Evolutionary conservation across 1,140 invertebrate genomes (phyloP).

Genomic region (Drosophila trapezifrons): DNA sequence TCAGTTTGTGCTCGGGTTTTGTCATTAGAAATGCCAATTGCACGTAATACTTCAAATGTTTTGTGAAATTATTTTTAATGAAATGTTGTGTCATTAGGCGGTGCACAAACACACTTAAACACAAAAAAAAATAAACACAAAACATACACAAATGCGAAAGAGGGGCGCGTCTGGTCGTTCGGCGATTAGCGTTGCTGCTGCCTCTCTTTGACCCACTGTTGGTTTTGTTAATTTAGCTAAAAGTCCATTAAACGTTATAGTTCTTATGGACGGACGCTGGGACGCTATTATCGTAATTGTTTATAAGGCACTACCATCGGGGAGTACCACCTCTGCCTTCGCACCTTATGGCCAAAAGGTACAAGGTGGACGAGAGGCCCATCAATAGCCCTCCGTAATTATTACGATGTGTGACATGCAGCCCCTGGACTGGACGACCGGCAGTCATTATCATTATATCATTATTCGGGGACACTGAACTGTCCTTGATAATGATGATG

Average conservation of each 20-base stretch:
- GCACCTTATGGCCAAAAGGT: constrained; percentile 28
- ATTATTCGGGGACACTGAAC: constrained; percentile 33
- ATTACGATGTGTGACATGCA: constrained; percentile 73
- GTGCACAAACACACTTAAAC: constrained; percentile 14
- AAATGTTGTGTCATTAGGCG: constrained; percentile 79
- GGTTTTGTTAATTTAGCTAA: constrained; percentile 79
- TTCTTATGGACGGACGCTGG: constrained; percentile 66
- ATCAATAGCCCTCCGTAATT: constrained; percentile 58
- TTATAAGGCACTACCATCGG: constrained; percentile 33
- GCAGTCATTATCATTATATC: constrained; percentile 67
- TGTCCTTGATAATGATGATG: constrained; percentile 50
- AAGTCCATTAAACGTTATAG: constrained; percentile 76
- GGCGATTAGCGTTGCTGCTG: constrained; percentile 48
- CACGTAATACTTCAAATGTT: constrained; percentile 79
- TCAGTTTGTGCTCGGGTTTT: constrained; percentile 30
- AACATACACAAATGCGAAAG: constrained; percentile 21
- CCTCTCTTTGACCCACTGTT: constrained; percentile 37
- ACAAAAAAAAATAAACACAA: constrained; percentile 1
- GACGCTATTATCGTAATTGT: constrained; percentile 74
- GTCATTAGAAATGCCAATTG: constrained; percentile 79
- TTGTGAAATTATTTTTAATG: constrained; percentile 82
- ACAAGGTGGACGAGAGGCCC: constrained; percentile 12
- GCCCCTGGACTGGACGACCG: constrained; percentile 12
- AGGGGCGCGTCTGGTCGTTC: constrained; percentile 65
- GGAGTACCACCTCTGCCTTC: constrained; percentile 9